Evolutionary conservation across 1,140 invertebrate species (phyloP), one percentile per base, ranked within the genome.

Genomic region (Diorhabda carinulata): DNA sequence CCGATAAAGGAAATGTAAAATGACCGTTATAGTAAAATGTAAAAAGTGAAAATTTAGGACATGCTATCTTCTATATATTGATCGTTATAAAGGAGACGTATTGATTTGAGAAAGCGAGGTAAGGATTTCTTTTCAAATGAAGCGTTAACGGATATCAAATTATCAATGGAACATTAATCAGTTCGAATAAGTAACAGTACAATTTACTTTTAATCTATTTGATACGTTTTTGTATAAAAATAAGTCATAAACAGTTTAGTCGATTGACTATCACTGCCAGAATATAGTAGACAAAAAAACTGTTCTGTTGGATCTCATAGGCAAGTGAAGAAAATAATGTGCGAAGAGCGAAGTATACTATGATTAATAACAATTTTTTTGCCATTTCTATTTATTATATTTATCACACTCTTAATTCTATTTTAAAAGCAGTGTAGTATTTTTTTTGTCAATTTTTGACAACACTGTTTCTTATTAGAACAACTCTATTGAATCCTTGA

Each of bases 121-220:
- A 41, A 40, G n/a, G 40, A 41, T 61, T 61, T 61, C 59, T 61
- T 61, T 61, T 61, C 42, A 41, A 61, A 40, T 43, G 59, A 61
- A 61, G 5, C 59, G 25, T 7, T 61, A 43, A 61, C 59, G 59
- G 59, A 61, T 61, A 41, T 61, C 59, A 41, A 61, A 61, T 41
- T 61, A 61, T 61, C 59, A 43, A 8, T 41, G 59, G 25, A 43
- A 61, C 40, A 61, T 8, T n/a, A 52, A 52, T 52, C 47, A n/a
- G n/a, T 52, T 52, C 47, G 42, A 61, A 61, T 10, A 61, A 41
- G 40, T 41, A 61, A 41, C 59, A 41, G 42, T 52, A n/a, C 47
- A 52, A 52, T 52, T 52, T 52, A 52, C 6, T 52, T 52, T 52
- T 52, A n/a, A 25, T 25, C 25, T 25, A 25, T 25, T 25, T 25